A percentile compares a stretch with the other conserved stretches of the same genome.
Conservation (phyloP, 1,140 invertebrate species). For the Sinella curviseta region DNA sequence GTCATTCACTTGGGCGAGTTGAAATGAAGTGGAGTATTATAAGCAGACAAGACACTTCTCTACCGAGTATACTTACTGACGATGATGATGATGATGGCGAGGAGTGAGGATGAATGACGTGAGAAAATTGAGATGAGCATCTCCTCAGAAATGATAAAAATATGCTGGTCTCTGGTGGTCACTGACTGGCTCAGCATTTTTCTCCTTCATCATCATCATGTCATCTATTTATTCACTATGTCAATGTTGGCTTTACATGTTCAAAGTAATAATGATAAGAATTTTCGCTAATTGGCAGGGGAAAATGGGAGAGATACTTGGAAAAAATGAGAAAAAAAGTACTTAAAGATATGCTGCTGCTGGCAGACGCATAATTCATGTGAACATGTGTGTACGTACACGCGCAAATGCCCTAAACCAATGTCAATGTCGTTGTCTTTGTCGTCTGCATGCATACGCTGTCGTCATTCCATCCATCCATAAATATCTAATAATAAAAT, state of each 20-base stretch:
- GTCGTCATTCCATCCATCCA: background rate
- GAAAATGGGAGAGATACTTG: too few relatives aligned
- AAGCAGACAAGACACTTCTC: too few relatives aligned
- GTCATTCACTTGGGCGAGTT: too few relatives aligned
- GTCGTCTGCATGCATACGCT: too few relatives aligned
- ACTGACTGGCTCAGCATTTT: background rate
- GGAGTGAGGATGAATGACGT: slow-evolving; percentile 6
- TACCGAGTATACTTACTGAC: too few relatives aligned
- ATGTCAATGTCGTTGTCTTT: background rate
- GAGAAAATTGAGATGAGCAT: slow-evolving; percentile 13
- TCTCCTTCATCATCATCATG: background rate
- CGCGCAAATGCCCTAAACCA: background rate
- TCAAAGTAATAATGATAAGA: background rate
- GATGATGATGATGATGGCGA: background rate
- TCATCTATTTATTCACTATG: too few relatives aligned
- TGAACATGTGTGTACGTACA: too few relatives aligned
- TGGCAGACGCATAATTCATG: too few relatives aligned
- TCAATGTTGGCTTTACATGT: too few relatives aligned
- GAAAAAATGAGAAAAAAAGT: too few relatives aligned
- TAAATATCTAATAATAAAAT: background rate
- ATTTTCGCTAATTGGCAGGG: background rate
- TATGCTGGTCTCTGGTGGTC: background rate
- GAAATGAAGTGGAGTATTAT: too few relatives aligned
- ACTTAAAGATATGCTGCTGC: too few relatives aligned
- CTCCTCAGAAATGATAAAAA: background rate